phyloP scores from a whole-genome alignment of 2,888 invertebrate genomes.

The Stenichneumon culpator region DNA sequence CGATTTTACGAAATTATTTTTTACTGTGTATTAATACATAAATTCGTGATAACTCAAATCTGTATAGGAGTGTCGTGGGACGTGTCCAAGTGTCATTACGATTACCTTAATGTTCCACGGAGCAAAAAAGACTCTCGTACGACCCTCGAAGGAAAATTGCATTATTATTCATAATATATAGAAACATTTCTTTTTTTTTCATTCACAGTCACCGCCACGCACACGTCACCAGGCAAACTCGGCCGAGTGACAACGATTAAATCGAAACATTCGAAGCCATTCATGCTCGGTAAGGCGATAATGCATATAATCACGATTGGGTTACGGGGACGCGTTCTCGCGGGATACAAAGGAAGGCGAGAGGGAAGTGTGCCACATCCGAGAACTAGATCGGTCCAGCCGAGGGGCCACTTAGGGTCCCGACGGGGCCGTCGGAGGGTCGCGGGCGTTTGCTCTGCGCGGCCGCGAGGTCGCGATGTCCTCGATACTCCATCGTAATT shows the following conservation, averaged over 20 bases:
- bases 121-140: background rate
- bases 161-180: constrained; percentile 41
- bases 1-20: too few species aligned
- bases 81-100: too few species aligned
- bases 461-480: constrained; percentile 64
- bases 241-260: constrained; percentile 48
- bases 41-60: too few species aligned
- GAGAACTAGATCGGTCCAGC: constrained; percentile 63
- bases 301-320: constrained; percentile 59
- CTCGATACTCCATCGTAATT: constrained; percentile 67
- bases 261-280: constrained; percentile 56
- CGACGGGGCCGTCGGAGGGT: constrained; percentile 59
- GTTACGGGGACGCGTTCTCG: constrained; percentile 38
- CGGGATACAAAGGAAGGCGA: constrained; percentile 7
- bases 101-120: background rate
- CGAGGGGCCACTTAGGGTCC: constrained; percentile 49
- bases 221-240: constrained; percentile 28
- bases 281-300: constrained; percentile 60
- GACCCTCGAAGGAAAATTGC: constrained; percentile 19
- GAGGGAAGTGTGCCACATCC: constrained; percentile 60
- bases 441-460: constrained; percentile 57
- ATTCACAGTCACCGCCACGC: too few species aligned
- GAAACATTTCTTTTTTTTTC: background rate
- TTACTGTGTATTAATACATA: too few species aligned
- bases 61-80: too few species aligned